Base-by-base conservation (phyloP, 2,113 vertebrate species). In the Plecturocebus donacophilus region DNA sequence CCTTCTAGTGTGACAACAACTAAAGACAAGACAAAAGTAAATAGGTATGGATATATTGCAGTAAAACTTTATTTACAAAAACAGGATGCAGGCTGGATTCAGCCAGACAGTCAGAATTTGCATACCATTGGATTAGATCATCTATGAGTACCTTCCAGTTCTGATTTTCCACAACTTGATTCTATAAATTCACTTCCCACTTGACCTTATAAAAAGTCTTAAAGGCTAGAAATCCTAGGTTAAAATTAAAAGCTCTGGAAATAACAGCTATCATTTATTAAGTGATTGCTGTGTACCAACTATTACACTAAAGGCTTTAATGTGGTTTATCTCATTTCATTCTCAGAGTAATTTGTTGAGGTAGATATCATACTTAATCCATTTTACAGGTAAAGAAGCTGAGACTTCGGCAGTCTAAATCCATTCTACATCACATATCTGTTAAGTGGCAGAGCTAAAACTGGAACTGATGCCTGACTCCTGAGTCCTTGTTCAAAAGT, bases 211-310 rank as follows among this genome's bases (percentile, higher is more conserved):
- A 52, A 45, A n/a, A 68, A 68, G 35, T 54, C 61, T 83, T 47
- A 71, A 47, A 81, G 54, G 21, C 27, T 40, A 92, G n/a, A 54
- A 45, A 54, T 71, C 40, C 52, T 9, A 45, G 52, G 45, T 23
- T 75, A 35, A 92, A 96, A 87, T 38, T 21, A 49, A 84, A 95
- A 52, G 40, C 82, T 83, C 71, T 61, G 42, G 82, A 94, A 91
- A 86, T 10, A 80, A 58, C 27, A 68, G 54, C 38, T 56, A 94
- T 27, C 20, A 61, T n/a, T 66, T 66, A 52, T 52, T 20, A 91
- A 76, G 52, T 73, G 80, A 38, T 19, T 38, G 40, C 30, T 66
- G 7, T 32, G 21, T 11, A 71, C 14, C 76, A 91, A 90, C 47
- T 32, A 87, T 0, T n/a, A 2, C 14, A 21, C 49, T 12, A 32